Evolutionary conservation across 2,888 invertebrate species (phyloP).

Genomic region (Cyaniris semiargus): DNA sequence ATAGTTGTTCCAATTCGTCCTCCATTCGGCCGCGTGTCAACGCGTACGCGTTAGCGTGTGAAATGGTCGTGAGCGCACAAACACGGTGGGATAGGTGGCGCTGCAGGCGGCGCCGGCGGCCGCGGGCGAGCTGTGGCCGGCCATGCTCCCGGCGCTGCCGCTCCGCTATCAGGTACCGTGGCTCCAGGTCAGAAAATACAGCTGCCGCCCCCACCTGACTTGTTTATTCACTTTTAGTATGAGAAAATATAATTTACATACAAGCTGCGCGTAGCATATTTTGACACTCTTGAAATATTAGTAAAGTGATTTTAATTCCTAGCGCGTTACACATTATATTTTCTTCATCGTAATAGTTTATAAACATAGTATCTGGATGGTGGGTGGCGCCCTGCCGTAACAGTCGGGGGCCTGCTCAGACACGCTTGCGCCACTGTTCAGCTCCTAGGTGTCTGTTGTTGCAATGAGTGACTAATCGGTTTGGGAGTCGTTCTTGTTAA

Average conservation of each 20-base stretch:
- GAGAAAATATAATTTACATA: constrained; percentile 22
- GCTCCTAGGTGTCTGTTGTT: constrained; percentile 33
- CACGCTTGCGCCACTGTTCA: constrained; percentile 34
- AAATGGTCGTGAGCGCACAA: constrained; percentile 26
- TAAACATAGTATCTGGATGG: not conserved
- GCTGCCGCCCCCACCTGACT: constrained; percentile 8
- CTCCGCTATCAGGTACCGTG: constrained; percentile 65
- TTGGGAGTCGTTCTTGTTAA: constrained; percentile 32
- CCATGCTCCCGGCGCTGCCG: constrained; percentile 63
- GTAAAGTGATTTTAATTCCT: not conserved
- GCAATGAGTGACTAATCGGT: constrained; percentile 34
- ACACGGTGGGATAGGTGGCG: constrained; percentile 36
- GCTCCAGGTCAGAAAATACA: constrained; percentile 24
- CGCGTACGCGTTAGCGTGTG: constrained; percentile 16
- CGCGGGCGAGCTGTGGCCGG: constrained; percentile 63
- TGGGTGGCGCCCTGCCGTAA: constrained; percentile 18
- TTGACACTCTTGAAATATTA: not conserved
- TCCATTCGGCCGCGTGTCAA: constrained; percentile 16
- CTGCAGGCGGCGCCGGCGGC: constrained; percentile 51
- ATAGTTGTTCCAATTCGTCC: constrained; percentile 12
- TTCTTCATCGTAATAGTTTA: constrained; percentile 12
- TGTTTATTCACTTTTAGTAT: constrained; percentile 11
- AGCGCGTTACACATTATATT: constrained; percentile 9
- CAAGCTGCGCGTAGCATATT: not conserved
- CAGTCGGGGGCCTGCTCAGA: constrained; percentile 31